Conservation (phyloP, 2,113 vertebrate genomes). For the Pseudolaguvia tuberculata region DNA sequence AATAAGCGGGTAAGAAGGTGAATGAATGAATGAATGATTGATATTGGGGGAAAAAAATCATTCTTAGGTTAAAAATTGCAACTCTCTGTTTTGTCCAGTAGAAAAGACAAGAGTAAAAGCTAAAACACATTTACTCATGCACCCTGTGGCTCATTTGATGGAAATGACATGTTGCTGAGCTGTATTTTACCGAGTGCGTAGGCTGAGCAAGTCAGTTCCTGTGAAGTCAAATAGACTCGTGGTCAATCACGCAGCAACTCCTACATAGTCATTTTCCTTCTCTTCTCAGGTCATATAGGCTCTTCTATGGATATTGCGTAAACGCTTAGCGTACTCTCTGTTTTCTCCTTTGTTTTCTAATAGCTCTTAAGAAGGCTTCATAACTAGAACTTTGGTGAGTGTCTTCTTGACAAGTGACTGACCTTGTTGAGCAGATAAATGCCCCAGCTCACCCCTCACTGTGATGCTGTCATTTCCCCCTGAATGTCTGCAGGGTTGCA, state of each 20-base stretch:
- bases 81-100: background rate
- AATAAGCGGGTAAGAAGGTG: too few relatives aligned
- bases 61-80: background rate
- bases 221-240: conserved; percentile 30
- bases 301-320: background rate
- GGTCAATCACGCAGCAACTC: conserved; percentile 17
- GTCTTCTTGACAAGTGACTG: conserved; percentile 23
- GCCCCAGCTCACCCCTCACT: conserved; percentile 20
- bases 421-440: conserved; percentile 35
- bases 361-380: conserved; percentile 22
- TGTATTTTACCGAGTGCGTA: conserved; percentile 13
- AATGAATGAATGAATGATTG: too few relatives aligned
- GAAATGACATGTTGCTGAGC: conserved; percentile 23
- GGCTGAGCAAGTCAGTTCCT: conserved; percentile 15
- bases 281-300: background rate
- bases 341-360: conserved; percentile 33
- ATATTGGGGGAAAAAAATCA: background rate
- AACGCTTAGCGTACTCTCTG: conserved; percentile 30
- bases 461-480: conserved; percentile 37
- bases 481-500: conserved; percentile 18
- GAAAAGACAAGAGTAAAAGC: background rate
- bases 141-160: conserved; percentile 16
- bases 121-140: conserved; percentile 7
- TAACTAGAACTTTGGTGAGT: conserved; percentile 31
- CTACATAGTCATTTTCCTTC: conserved; percentile 20